These are phyloP conservation scores for Chanos chanos DNA, from an alignment of 2,797 vertebrate species.

Conservation along the genomic window DNA sequence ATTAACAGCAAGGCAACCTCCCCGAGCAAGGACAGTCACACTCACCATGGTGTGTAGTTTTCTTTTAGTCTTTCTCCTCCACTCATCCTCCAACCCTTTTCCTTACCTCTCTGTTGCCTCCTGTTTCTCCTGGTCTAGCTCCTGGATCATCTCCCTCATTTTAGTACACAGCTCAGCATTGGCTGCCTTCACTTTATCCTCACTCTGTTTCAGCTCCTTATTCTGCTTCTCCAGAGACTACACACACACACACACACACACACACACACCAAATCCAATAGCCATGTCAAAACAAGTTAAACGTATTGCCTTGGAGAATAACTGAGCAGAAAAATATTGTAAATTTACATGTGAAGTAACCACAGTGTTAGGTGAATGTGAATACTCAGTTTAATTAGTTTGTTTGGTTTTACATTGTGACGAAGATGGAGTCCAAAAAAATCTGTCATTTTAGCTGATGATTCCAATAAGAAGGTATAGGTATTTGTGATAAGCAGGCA, in stretches of 20 bases:
- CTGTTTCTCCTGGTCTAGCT: conserved; percentile 92
- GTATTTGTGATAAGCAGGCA: no score
- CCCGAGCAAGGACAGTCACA: no score
- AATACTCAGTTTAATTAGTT: no score
- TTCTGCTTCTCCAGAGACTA: conserved; percentile 70
- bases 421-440: no score
- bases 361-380: neutral
- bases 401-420: no score
- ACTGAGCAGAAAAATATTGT: neutral
- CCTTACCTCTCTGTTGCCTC: conserved; percentile 81
- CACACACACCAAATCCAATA: neutral
- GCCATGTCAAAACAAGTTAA: neutral
- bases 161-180: conserved; percentile 91
- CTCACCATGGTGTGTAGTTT: no score
- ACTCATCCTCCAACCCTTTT: neutral
- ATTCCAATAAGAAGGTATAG: no score
- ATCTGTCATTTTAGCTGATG: no score
- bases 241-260: neutral
- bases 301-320: neutral
- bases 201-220: conserved; percentile 76
- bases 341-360: neutral
- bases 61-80: neutral
- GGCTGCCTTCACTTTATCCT: conserved; percentile 80
- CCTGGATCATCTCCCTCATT: conserved; percentile 94
- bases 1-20: no score